phyloP scores from a whole-genome alignment of 92 coral and sea anemone species.

The Porites evermanni region DNA sequence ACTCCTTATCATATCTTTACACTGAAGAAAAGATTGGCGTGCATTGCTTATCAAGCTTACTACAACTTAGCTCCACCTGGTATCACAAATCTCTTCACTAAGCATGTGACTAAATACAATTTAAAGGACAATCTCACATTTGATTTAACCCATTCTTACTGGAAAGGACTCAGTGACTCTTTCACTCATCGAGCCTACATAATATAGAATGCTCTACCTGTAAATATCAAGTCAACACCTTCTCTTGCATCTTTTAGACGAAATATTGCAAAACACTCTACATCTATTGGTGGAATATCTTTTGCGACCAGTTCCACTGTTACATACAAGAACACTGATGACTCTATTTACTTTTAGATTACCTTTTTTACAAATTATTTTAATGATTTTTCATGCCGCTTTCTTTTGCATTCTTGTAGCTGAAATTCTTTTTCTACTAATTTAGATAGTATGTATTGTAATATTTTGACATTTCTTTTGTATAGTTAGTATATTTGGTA shows the following conservation, averaged over 20 bases:
- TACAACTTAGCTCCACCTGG: conserved; percentile 6
- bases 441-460: no score
- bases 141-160: neutral
- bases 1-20: conserved; percentile 11
- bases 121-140: conserved; percentile 10
- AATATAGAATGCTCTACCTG: conserved; percentile 5
- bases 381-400: no score
- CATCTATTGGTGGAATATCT: no score
- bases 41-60: conserved; percentile 29
- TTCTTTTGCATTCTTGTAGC: no score
- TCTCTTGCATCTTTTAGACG: neutral
- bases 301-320: no score
- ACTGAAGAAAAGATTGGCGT: conserved; percentile 23
- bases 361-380: no score
- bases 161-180: conserved; percentile 7
- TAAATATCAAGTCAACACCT: neutral
- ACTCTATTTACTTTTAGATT: no score
- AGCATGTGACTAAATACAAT: conserved; percentile 15
- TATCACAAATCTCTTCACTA: conserved; percentile 13
- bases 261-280: no score
- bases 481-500: no score
- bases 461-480: no score
- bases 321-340: no score
- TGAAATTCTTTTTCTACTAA: no score
- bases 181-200: conserved; percentile 17